These are phyloP conservation scores for Drosophila sucinea DNA, from an alignment of 1,140 invertebrate genomes.

Conservation along the genomic window DNA sequence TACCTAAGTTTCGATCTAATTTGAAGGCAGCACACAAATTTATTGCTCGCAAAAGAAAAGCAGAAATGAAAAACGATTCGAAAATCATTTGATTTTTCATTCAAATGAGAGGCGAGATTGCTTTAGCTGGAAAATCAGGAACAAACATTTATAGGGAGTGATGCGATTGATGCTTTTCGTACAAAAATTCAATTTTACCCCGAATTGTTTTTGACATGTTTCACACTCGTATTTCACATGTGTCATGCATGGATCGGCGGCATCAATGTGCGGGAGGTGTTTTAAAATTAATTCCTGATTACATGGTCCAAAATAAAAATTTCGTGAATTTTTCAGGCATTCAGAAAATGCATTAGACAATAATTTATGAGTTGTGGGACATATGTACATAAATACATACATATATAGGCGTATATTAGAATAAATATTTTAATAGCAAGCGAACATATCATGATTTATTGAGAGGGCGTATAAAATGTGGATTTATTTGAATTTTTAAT, in stretches of 20 bases:
- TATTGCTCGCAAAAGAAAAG: conserved; percentile 5
- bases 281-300: conserved; percentile 19
- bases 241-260: neutral
- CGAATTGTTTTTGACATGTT: conserved; percentile 22
- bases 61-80: neutral
- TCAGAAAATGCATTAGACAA: conserved; percentile 10
- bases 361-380: conserved; percentile 17
- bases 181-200: conserved; percentile 13
- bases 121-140: conserved; percentile 17
- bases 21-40: conserved; percentile 15
- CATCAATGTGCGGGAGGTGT: conserved; percentile 3
- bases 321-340: neutral
- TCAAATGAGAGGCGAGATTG: conserved; percentile 17
- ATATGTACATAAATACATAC: neutral
- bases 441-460: conserved; percentile 7
- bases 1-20: conserved; percentile 59
- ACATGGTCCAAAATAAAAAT: neutral
- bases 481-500: conserved; percentile 17
- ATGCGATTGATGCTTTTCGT: conserved; percentile 7
- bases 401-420: neutral
- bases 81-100: conserved; percentile 14
- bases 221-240: conserved; percentile 20
- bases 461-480: conserved; percentile 3
- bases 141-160: conserved; percentile 14
- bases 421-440: neutral